These are phyloP conservation scores for Palythoa grandis DNA, from an alignment of 92 coral and sea anemone species.

Conservation along the genomic window DNA sequence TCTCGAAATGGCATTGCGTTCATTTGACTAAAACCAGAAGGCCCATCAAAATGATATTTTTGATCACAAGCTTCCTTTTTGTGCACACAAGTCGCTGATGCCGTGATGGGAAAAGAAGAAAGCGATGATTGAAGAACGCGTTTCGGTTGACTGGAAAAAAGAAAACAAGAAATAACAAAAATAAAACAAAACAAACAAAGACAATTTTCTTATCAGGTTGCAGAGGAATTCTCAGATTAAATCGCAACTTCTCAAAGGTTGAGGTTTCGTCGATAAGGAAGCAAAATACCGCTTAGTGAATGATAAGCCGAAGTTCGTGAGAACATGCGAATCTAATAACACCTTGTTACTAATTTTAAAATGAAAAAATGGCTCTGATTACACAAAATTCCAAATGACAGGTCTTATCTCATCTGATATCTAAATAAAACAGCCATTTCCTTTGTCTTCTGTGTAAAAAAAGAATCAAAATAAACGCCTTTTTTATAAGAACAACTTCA, in stretches of 20 bases:
- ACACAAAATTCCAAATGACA: background rate
- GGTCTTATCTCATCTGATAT: background rate
- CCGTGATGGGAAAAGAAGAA: background rate
- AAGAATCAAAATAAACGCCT: too few relatives aligned
- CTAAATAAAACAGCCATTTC: background rate
- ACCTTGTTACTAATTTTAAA: background rate
- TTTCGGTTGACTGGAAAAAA: background rate
- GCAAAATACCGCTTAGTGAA: background rate
- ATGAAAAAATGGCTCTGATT: background rate
- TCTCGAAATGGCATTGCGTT: background rate
- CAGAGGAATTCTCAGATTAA: background rate
- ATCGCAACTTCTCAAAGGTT: conserved; percentile 7
- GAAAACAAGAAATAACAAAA: background rate
- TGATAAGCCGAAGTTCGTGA: conserved; percentile 11
- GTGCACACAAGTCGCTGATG: background rate
- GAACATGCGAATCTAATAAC: background rate
- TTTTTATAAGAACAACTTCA: too few relatives aligned
- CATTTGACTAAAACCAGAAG: conserved; percentile 4
- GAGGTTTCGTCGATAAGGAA: conserved; percentile 26
- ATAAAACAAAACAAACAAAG: background rate
- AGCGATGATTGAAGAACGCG: conserved; percentile 4
- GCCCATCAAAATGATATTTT: background rate
- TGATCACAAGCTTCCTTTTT: conserved; percentile 32
- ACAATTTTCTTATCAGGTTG: background rate
- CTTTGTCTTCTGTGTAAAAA: too few relatives aligned